Conservation (phyloP, 2,113 vertebrate genomes). For the Syngnathoides biaculeatus region DNA sequence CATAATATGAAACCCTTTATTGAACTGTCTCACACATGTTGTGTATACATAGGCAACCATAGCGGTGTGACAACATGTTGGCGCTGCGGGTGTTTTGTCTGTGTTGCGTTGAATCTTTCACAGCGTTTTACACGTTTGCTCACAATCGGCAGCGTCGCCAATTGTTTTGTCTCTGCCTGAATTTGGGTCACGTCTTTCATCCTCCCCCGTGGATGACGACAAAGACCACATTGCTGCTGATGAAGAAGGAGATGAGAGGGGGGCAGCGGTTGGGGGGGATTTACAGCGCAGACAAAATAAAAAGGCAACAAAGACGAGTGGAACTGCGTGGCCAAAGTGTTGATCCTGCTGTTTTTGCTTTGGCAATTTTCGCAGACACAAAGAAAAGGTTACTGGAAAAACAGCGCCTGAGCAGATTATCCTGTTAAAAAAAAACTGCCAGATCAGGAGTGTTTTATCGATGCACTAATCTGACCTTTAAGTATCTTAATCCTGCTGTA, state of each 20-base stretch:
- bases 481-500: conserved; percentile 27
- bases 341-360: conserved; percentile 21
- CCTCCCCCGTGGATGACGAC: conserved; percentile 24
- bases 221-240: background rate
- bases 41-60: background rate
- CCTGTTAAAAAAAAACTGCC: conserved; percentile 26
- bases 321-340: conserved; percentile 12
- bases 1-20: background rate
- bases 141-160: background rate
- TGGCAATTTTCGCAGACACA: conserved; percentile 28
- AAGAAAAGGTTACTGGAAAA: conserved; percentile 40
- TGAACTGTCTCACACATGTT: background rate
- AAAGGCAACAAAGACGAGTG: conserved; percentile 13
- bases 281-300: conserved; percentile 67
- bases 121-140: background rate
- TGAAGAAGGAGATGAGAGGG: background rate
- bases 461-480: conserved; percentile 38
- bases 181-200: conserved; percentile 66
- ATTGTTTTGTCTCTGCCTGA: conserved; percentile 61
- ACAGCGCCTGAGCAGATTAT: conserved; percentile 35
- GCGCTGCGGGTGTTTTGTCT: background rate
- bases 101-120: background rate
- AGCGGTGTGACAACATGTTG: background rate
- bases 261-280: conserved; percentile 32
- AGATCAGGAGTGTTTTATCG: conserved; percentile 11